Conservation (phyloP, 2,113 vertebrate genomes). For the Reinhardtius hippoglossoides region DNA sequence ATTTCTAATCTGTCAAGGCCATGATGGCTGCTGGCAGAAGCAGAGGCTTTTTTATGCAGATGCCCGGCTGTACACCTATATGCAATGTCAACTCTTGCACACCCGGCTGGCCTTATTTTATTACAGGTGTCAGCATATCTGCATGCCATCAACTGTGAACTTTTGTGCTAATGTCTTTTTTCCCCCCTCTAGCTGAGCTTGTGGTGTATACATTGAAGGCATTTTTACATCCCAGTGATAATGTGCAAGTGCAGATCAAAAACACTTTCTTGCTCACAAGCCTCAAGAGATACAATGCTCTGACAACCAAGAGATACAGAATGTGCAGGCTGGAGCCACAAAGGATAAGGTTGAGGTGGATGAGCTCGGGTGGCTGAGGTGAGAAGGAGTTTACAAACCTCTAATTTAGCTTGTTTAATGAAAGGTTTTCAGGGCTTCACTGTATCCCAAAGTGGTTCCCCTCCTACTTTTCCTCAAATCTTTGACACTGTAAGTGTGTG, state of each 20-base stretch:
- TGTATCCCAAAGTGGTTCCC: conserved; percentile 65
- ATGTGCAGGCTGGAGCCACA: conserved; percentile 34
- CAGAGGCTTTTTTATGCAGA: conserved; percentile 68
- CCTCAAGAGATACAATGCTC: conserved; percentile 47
- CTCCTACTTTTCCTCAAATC: conserved; percentile 64
- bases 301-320: conserved; percentile 45
- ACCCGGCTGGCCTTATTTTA: conserved; percentile 76
- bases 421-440: conserved; percentile 76
- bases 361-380: conserved; percentile 28
- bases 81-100: conserved; percentile 78
- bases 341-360: conserved; percentile 49
- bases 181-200: conserved; percentile 39
- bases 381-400: conserved; percentile 63
- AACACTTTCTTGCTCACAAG: conserved; percentile 48
- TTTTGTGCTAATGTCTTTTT: conserved; percentile 69
- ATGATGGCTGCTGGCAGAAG: conserved; percentile 70
- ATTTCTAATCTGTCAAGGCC: conserved; percentile 79
- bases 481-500: conserved; percentile 36
- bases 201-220: conserved; percentile 48
- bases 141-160: conserved; percentile 76
- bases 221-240: conserved; percentile 62
- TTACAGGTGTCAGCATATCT: conserved; percentile 79
- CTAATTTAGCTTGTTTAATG: conserved; percentile 79
- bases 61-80: conserved; percentile 73
- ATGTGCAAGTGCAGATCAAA: conserved; percentile 66